A percentile compares a stretch with the other conserved stretches of the same genome.
Conservation (phyloP, 2,797 vertebrate species). For the Anas flavirostris region DNA sequence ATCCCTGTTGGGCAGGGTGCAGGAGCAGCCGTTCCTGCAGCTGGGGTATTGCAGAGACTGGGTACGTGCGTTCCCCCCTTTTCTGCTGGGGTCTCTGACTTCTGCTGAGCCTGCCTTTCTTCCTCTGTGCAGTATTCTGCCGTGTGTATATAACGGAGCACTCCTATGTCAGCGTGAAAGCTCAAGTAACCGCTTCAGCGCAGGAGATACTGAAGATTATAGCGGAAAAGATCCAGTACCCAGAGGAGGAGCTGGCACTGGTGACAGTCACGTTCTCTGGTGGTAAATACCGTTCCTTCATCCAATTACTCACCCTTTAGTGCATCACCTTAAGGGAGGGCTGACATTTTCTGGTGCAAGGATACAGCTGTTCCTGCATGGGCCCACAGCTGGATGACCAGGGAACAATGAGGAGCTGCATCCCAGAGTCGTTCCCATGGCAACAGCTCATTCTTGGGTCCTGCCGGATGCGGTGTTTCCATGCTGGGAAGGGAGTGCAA, state of each 20-base stretch:
- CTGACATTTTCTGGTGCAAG: slow-evolving; percentile 47
- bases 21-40: not conserved
- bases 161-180: slow-evolving; percentile 92
- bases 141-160: slow-evolving; percentile 91
- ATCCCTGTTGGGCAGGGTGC: not conserved
- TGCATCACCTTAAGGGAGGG: not conserved
- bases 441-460: slow-evolving; percentile 70
- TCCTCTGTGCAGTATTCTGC: slow-evolving; percentile 86
- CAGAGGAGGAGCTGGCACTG: slow-evolving; percentile 87
- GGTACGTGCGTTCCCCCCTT: not conserved
- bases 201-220: slow-evolving; percentile 90
- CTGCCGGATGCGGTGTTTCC: slow-evolving; percentile 49
- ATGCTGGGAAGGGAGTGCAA: slow-evolving; percentile 47
- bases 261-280: slow-evolving; percentile 87
- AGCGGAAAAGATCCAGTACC: slow-evolving; percentile 89
- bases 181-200: slow-evolving; percentile 81
- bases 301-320: not conserved
- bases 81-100: not conserved
- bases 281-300: slow-evolving; percentile 81
- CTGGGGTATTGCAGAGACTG: not conserved
- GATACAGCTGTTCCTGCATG: slow-evolving; percentile 3
- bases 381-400: slow-evolving; percentile 76
- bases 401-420: slow-evolving; percentile 69
- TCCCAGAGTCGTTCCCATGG: slow-evolving; percentile 77
- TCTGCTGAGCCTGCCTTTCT: not conserved